Percentiles rank a stretch among this genome's conserved stretches.
Conservation (phyloP, 2,113 vertebrate genomes). For the Potamarius usumacintae region DNA sequence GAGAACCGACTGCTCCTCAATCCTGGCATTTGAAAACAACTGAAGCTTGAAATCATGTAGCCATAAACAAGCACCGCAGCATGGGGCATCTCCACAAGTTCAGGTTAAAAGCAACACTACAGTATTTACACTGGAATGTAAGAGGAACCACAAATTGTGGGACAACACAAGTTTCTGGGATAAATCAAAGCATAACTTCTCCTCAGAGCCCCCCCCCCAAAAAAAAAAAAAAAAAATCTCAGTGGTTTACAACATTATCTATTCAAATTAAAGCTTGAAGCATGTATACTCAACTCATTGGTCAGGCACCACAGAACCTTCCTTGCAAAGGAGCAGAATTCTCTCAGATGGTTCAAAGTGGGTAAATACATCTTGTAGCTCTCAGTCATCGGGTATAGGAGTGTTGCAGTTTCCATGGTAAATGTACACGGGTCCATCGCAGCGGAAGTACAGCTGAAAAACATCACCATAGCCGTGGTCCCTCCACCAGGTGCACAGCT, state of each 20-base stretch:
- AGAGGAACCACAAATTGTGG: background rate
- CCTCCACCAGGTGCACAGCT: slow-evolving; percentile 97
- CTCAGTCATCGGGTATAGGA: slow-evolving; percentile 83
- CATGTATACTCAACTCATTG: background rate
- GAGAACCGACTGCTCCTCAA: background rate
- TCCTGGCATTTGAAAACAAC: background rate
- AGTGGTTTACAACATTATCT: background rate
- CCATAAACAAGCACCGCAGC: background rate
- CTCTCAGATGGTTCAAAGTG: background rate
- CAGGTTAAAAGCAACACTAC: background rate
- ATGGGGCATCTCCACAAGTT: background rate
- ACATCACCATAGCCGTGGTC: slow-evolving; percentile 90
- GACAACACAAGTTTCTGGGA: background rate
- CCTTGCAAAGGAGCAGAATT: background rate
- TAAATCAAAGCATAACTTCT: background rate
- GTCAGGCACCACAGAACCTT: background rate
- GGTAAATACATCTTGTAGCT: background rate
- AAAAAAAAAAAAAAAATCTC: background rate
- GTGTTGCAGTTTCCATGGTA: slow-evolving; percentile 97
- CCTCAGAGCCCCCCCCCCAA: too few relatives aligned
- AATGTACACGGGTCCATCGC: slow-evolving; percentile 82
- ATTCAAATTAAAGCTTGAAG: background rate
- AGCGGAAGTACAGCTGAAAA: slow-evolving; percentile 89
- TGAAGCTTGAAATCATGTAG: background rate
- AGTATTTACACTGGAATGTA: background rate